Percentiles rank a stretch among this genome's conserved stretches.
These are phyloP conservation scores for Caenorhabditis sp. DNA, from an alignment of 2,888 invertebrate genomes.

Conservation along the genomic window DNA sequence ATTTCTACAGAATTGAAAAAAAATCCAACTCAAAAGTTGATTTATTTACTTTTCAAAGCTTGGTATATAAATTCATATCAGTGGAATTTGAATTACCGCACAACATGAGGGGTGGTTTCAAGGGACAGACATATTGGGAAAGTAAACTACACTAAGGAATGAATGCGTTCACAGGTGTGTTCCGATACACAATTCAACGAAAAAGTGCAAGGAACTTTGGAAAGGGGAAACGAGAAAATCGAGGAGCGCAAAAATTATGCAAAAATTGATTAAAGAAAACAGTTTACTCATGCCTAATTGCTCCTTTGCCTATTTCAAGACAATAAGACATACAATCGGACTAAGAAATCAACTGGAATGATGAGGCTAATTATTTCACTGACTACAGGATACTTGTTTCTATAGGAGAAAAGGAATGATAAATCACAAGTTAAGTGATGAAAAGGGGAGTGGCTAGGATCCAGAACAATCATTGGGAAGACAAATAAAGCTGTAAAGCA, in stretches of 20 bases:
- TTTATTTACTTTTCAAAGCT: constrained; percentile 5
- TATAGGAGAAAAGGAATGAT: constrained; percentile 12
- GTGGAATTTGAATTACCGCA: not conserved
- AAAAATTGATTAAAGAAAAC: not conserved
- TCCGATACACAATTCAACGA: constrained; percentile 12
- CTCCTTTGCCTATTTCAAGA: not conserved
- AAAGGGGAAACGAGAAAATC: not conserved
- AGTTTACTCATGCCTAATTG: not conserved
- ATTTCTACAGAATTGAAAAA: not conserved
- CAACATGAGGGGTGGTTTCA: not conserved
- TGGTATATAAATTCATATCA: not conserved
- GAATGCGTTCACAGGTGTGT: constrained; percentile 26
- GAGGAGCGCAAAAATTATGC: constrained; percentile 37
- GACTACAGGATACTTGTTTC: not conserved
- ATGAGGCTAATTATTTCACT: not conserved
- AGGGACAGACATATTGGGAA: not conserved
- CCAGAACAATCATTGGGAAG: constrained; percentile 1
- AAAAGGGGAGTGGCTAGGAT: not conserved
- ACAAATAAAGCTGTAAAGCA: not conserved
- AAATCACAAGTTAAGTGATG: constrained; percentile 26
- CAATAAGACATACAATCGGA: constrained; percentile 34
- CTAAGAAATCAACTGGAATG: not conserved
- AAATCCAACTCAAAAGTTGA: constrained; percentile 10
- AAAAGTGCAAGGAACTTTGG: not conserved
- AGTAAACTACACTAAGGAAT: constrained; percentile 1